A percentile compares a stretch with the other conserved stretches of the same genome.
phyloP scores from a whole-genome alignment of 2,113 vertebrate genomes.

The Kobus ellipsiprymnus region DNA sequence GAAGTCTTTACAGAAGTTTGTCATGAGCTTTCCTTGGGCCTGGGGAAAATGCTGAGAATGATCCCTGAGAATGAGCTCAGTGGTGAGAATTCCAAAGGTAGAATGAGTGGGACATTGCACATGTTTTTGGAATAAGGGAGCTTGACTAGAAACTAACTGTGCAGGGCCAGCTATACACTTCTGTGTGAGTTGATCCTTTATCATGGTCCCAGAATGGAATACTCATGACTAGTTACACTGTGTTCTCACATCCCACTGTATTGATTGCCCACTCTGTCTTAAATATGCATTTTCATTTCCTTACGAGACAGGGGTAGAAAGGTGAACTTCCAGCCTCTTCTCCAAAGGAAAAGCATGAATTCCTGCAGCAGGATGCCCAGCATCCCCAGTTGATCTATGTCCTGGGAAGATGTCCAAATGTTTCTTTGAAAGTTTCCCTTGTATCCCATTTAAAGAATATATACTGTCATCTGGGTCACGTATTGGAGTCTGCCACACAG shows the following conservation, averaged over 20 bases:
- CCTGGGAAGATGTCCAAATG: constrained; percentile 68
- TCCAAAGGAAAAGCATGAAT: neutral
- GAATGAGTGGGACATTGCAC: neutral
- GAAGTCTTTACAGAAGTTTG: neutral
- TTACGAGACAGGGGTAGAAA: neutral
- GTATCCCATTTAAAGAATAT: constrained; percentile 60
- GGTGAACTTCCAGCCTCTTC: neutral
- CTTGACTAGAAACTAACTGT: constrained; percentile 24
- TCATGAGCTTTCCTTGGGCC: neutral
- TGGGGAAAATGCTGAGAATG: neutral
- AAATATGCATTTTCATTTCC: neutral
- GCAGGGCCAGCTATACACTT: neutral
- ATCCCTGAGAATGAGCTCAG: neutral
- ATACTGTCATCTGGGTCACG: constrained; percentile 54
- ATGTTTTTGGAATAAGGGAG: constrained; percentile 10
- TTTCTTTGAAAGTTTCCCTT: constrained; percentile 70
- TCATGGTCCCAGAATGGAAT: neutral
- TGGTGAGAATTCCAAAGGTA: neutral
- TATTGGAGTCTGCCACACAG: constrained; percentile 10
- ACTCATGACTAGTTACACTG: neutral
- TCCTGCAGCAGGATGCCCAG: neutral
- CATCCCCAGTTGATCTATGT: constrained; percentile 40
- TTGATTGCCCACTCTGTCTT: neutral
- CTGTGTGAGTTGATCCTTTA: neutral
- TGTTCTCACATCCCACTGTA: neutral